These are phyloP conservation scores for Pelodiscus sinensis DNA, from an alignment of 2,113 vertebrate genomes.

Conservation along the genomic window DNA sequence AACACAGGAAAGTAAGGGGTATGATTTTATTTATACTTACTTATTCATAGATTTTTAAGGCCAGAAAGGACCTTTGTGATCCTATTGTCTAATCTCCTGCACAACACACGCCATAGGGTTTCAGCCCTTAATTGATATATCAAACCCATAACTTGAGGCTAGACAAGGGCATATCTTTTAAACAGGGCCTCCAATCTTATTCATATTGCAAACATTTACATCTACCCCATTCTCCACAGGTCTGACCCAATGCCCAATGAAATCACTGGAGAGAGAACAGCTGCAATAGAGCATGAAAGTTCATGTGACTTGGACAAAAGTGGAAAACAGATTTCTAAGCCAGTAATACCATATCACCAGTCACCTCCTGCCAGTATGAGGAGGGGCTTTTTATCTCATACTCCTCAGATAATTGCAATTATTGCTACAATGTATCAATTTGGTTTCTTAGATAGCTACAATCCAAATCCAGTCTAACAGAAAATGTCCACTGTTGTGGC, in stretches of 20 bases:
- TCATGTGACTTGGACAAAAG: background rate
- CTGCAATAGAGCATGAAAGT: background rate
- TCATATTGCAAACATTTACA: background rate
- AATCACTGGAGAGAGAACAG: background rate
- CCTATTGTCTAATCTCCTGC: background rate
- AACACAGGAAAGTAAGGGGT: background rate
- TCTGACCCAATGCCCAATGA: background rate
- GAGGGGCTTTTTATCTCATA: background rate
- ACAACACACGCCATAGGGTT: background rate
- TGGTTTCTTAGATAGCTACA: background rate
- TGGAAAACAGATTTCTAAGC: background rate
- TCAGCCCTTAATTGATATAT: background rate
- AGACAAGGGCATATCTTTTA: background rate
- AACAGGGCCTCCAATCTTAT: background rate
- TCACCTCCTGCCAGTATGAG: background rate
- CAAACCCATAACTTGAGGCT: background rate
- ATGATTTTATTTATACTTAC: background rate
- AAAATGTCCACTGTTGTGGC: background rate
- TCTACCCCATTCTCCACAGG: background rate
- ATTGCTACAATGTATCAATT: background rate
- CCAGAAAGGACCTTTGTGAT: background rate
- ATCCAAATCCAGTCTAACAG: background rate
- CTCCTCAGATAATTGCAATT: background rate
- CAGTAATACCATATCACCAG: background rate
- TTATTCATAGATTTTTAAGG: background rate